Evolutionary conservation across 1,140 invertebrate genomes (phyloP), one percentile per base, ranked within the genome.

Genomic region (Oncopeltus fasciatus): DNA sequence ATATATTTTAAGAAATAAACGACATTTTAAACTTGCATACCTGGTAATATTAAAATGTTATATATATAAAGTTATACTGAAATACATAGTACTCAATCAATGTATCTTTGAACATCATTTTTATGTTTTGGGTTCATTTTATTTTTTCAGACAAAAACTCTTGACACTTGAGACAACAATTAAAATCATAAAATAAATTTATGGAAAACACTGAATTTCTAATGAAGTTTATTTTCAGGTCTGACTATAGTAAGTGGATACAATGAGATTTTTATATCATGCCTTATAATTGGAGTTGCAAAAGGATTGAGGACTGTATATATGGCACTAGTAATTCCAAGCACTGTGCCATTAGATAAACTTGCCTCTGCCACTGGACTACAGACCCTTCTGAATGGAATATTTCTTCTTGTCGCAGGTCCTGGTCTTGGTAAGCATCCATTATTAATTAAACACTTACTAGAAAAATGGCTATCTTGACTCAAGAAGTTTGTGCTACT

Each of bases 301-400:
- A 87, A 86, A 73, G 84, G 83, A 0, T 72, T 85, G 18, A 74
- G 83, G 60, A 81, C 83, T 44, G 83, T 86, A 0, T 86, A 83
- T 68, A 81, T 83, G 70, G 77, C 80, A 3, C 71, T 85, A 2
- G 79, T 86, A 3, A 81, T 86, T 63, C 82, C 84, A 1, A 81
- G 77, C 69, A 80, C 84, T 67, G 81, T 86, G 12, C 74, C 80
- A 0, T 76, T 83, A 8, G 80, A 84, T 63, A 77, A 77, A 66
- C 77, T 85, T 33, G 77, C 83, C 1, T 77, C 81, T 0, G 83
- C 83, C 0, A 82, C 80, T 62, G 81, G 82, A 0, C 68, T 83
- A 9, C 82, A 81, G 64, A 83, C 83, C 79, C 73, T 83, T 20
- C 69, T 79, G 26, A 76, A 76, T 57, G 78, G 78, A 38, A 44